These are phyloP conservation scores for Nothura maculosa DNA, from an alignment of 2,797 vertebrate genomes.

Conservation along the genomic window DNA sequence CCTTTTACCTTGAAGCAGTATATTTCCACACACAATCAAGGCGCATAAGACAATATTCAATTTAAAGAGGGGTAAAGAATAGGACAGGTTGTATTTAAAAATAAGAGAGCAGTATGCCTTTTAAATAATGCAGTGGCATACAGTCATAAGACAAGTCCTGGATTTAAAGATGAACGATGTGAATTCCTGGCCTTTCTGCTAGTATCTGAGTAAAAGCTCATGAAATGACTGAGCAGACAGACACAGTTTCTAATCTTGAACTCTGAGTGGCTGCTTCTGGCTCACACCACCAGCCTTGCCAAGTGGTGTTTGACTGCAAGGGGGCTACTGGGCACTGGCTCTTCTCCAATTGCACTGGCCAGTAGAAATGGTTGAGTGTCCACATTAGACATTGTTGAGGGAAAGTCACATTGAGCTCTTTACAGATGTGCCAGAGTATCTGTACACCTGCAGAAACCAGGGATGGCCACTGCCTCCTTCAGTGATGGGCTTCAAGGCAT, in stretches of 20 bases:
- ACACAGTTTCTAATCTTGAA: background rate
- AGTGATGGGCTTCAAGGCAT: background rate
- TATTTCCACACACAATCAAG: conserved; percentile 58
- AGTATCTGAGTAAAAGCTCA: background rate
- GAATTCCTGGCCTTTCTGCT: background rate
- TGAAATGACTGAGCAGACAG: background rate
- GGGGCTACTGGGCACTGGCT: background rate
- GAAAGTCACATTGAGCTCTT: fast-evolving
- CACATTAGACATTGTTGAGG: too few relatives aligned
- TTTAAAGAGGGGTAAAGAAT: conserved; percentile 46
- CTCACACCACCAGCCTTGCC: background rate
- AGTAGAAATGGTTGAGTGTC: background rate
- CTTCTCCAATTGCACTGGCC: background rate
- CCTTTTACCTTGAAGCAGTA: conserved; percentile 67
- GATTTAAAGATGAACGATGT: conserved; percentile 39
- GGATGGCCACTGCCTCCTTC: background rate
- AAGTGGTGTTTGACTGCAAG: background rate
- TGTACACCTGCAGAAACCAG: fast-evolving
- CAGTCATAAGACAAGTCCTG: background rate
- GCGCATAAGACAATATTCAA: conserved; percentile 43
- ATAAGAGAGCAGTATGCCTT: conserved; percentile 12
- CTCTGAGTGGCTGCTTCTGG: background rate
- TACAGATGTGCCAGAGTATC: background rate
- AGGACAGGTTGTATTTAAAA: conserved; percentile 49
- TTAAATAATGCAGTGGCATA: conserved; percentile 56